phyloP scores from a whole-genome alignment of 2,888 invertebrate species.

The Ochropleura leucogaster region DNA sequence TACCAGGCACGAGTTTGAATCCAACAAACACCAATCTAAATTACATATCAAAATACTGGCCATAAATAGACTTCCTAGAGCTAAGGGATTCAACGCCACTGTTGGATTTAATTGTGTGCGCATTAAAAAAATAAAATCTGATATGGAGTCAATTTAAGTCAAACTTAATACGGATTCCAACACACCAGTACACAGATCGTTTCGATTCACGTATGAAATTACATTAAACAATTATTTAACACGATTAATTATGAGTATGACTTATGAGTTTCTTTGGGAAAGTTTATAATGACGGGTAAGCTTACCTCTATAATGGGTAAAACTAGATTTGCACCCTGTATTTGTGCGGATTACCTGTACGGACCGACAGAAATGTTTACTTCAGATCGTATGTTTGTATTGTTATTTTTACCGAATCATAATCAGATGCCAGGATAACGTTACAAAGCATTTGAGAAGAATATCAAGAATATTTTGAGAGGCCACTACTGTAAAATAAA shows the following conservation, averaged over 20 bases:
- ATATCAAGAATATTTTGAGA: background rate
- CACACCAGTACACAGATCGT: too few species aligned
- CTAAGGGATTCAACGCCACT: conserved; percentile 74
- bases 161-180: background rate
- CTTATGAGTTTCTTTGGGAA: too few species aligned
- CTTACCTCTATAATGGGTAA: too few species aligned
- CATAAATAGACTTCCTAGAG: conserved; percentile 88
- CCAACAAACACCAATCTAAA: conserved; percentile 80
- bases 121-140: conserved; percentile 16
- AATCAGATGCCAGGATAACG: background rate
- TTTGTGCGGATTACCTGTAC: background rate
- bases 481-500: conserved; percentile 25
- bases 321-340: background rate
- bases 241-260: too few species aligned
- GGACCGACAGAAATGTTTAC: background rate
- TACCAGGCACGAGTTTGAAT: conserved; percentile 80
- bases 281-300: too few species aligned
- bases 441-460: background rate
- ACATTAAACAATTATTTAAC: too few species aligned
- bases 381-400: background rate
- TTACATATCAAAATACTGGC: conserved; percentile 87
- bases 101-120: conserved; percentile 57
- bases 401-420: background rate
- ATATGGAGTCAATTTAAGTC: conserved; percentile 26
- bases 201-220: too few species aligned